Base-by-base conservation (phyloP, 2,113 vertebrate species). In the Pedionomus torquatus region DNA sequence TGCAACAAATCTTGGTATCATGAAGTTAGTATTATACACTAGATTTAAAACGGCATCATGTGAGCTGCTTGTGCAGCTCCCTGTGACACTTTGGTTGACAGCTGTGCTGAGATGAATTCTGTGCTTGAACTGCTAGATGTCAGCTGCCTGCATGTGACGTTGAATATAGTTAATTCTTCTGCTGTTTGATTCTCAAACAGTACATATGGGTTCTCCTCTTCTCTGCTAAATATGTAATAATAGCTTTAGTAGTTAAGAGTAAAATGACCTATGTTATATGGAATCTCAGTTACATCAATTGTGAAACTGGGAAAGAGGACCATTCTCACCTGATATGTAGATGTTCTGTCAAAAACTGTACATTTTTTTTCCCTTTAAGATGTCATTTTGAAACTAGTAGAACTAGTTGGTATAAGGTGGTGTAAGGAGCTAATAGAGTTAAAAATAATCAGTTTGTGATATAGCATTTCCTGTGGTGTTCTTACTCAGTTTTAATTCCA, bases 41-140 rank as follows among this genome's bases (percentile, higher is more conserved):
- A n/a, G 20, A 35, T 57, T 46, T 33, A 48, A 80, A 89, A 48
- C 2, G 1, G 33, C 46, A 44, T 30, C 26, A 37, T 69, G 39
- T 4, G 1, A 14, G 5, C 57, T 66, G 75, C 57, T 54, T 69
- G 15, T 77, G 39, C 52, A 55, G 14, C 19, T 95, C 39, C 43
- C 9, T 1, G 0, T 79, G 52, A 31, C 0, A 0, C 72, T 80
- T 60, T 55, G 30, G 23, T 71, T 83, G 69, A 43, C 17, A 76
- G 7, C 31, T 1, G 0, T 76, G 23, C 26, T 41, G 49, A 69
- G n/a, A 24, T n/a, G n/a, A n/a, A n/a, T n/a, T n/a, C n/a, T n/a
- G n/a, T n/a, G n/a, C n/a, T n/a, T n/a, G n/a, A n/a, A n/a, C n/a
- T n/a, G n/a, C n/a, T n/a, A n/a, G n/a, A n/a, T n/a, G n/a, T n/a